phyloP scores from a whole-genome alignment of 2,888 invertebrate species.

The Tethea ocularis region DNA sequence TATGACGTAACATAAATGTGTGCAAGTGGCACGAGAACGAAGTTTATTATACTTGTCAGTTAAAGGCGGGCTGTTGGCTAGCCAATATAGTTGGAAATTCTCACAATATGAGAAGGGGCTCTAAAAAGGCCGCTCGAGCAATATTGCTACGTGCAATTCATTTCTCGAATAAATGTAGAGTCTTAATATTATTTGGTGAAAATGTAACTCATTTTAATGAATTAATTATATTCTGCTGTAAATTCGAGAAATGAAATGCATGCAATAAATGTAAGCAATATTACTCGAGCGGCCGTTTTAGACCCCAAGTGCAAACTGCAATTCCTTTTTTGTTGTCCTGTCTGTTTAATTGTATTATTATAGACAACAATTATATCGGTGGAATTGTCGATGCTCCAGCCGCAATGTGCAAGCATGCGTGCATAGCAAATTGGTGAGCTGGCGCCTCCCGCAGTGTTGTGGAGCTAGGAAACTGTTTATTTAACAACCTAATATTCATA shows the following conservation, averaged over 20 bases:
- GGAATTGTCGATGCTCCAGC: constrained; percentile 24
- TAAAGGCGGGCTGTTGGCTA: neutral
- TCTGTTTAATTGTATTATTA: constrained; percentile 13
- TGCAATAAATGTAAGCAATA: no score
- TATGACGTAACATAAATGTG: constrained; percentile 1
- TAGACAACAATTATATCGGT: constrained; percentile 28
- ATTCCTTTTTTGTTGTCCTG: neutral
- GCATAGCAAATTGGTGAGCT: constrained; percentile 31
- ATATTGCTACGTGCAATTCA: no score
- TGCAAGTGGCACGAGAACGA: constrained; percentile 1
- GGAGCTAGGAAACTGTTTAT: constrained; percentile 5
- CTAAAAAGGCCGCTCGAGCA: no score
- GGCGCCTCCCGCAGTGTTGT: constrained; percentile 13
- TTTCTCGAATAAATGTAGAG: no score
- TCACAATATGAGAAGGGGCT: no score
- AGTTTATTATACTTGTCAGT: neutral
- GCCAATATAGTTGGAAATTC: neutral
- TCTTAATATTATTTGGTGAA: no score
- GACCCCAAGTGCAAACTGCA: neutral
- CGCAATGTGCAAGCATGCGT: constrained; percentile 34
- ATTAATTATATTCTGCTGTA: no score
- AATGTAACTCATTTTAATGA: no score
- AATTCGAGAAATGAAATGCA: no score
- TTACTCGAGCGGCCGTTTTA: no score
- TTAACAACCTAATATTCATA: neutral